These are phyloP conservation scores for Cyclophora albipunctata DNA, from an alignment of 2,888 invertebrate species.

Conservation along the genomic window DNA sequence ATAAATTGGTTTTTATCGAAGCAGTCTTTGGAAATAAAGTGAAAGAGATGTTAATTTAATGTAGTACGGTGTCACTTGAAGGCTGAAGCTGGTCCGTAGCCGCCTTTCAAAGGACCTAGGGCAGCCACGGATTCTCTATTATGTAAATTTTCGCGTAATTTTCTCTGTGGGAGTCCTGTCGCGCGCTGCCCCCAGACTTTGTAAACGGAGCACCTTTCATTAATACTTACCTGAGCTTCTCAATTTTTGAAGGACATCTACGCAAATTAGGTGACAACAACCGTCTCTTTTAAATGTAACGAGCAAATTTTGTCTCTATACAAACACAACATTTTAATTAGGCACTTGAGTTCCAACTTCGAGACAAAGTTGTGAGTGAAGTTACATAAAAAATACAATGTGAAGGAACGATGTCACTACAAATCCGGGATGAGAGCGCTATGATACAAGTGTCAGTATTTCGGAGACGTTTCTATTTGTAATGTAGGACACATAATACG, in stretches of 20 bases:
- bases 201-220: constrained; percentile 61
- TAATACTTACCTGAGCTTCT: constrained; percentile 57
- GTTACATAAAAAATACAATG: too few species aligned
- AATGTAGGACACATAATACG: constrained; percentile 53
- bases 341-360: too few species aligned
- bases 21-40: constrained; percentile 62
- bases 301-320: constrained; percentile 1
- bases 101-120: constrained; percentile 66
- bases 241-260: constrained; percentile 37
- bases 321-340: constrained; percentile 2
- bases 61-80: constrained; percentile 63
- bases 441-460: constrained; percentile 26
- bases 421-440: too few species aligned
- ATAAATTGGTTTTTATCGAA: constrained; percentile 51
- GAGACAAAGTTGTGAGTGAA: too few species aligned
- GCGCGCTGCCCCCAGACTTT: constrained; percentile 54
- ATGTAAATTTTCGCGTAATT: constrained; percentile 73
- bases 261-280: not conserved
- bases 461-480: constrained; percentile 38
- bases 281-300: constrained; percentile 18
- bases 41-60: constrained; percentile 71
- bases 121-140: constrained; percentile 72
- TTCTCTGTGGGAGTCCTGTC: constrained; percentile 49
- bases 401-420: too few species aligned
- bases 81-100: constrained; percentile 53